Evolutionary conservation across 2,888 invertebrate genomes (phyloP).

Genomic region (Polyploca ridens): DNA sequence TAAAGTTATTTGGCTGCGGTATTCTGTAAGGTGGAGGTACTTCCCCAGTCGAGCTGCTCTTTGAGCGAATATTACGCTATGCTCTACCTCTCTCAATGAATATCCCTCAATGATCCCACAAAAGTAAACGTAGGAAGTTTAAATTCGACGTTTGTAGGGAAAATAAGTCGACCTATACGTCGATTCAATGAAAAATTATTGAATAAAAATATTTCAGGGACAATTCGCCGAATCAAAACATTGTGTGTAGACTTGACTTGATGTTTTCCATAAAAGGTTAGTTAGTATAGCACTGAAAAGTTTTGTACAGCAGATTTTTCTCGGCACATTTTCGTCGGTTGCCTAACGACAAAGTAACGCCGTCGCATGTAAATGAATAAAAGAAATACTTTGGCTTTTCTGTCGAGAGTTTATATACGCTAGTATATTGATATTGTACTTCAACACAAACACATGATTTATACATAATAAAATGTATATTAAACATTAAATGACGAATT

Average conservation of each 20-base stretch:
- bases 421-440: neutral
- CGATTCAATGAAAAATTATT: neutral
- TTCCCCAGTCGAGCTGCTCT: too few relatives aligned
- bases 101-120: too few relatives aligned
- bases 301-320: neutral
- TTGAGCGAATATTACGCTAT: too few relatives aligned
- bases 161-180: neutral
- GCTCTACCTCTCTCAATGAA: too few relatives aligned
- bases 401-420: neutral
- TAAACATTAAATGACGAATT: neutral
- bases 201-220: neutral
- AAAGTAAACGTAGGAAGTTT: too few relatives aligned
- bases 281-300: neutral
- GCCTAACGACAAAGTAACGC: constrained; percentile 8
- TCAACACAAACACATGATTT: neutral
- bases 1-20: too few relatives aligned
- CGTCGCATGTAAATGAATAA: neutral
- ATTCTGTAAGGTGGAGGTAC: too few relatives aligned
- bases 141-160: too few relatives aligned
- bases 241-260: neutral
- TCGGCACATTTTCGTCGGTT: neutral
- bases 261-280: neutral
- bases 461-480: neutral
- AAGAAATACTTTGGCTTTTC: neutral
- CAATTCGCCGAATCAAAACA: neutral